phyloP scores from a whole-genome alignment of 2,797 vertebrate genomes.

The Hyperoplus lanceolatus region DNA sequence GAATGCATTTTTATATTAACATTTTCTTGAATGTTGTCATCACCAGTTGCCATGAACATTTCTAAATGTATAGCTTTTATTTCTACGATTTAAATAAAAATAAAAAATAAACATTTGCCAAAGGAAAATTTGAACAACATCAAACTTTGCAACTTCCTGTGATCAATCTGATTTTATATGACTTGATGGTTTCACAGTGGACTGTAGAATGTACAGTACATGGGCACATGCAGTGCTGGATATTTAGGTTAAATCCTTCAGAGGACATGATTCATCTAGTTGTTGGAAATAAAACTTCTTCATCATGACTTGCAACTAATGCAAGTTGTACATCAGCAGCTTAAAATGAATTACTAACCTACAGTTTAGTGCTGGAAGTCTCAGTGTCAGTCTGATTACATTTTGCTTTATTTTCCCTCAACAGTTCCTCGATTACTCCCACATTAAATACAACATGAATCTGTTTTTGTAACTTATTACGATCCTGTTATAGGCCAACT shows the following conservation, averaged over 20 bases:
- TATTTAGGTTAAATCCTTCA: too few species aligned
- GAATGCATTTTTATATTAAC: neutral
- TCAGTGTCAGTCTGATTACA: constrained; percentile 5
- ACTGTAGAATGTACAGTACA: too few species aligned
- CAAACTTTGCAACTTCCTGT: neutral
- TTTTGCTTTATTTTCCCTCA: neutral
- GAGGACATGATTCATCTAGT: neutral
- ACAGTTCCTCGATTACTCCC: neutral
- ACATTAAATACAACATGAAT: constrained; percentile 5
- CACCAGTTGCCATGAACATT: neutral
- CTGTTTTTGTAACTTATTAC: neutral
- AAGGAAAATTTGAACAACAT: neutral
- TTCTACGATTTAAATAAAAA: neutral
- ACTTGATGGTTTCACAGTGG: neutral
- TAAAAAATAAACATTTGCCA: neutral
- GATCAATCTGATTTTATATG: neutral
- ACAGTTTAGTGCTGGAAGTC: neutral
- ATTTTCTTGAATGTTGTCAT: neutral
- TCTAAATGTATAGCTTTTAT: neutral
- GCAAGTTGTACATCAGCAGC: neutral
- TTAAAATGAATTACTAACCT: neutral
- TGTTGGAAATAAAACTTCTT: neutral
- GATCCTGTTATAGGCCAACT: neutral
- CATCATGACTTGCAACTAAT: neutral
- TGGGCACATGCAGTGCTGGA: too few species aligned